Base-by-base conservation (phyloP, 2,113 vertebrate genomes). In the Bombycilla garrulus region DNA sequence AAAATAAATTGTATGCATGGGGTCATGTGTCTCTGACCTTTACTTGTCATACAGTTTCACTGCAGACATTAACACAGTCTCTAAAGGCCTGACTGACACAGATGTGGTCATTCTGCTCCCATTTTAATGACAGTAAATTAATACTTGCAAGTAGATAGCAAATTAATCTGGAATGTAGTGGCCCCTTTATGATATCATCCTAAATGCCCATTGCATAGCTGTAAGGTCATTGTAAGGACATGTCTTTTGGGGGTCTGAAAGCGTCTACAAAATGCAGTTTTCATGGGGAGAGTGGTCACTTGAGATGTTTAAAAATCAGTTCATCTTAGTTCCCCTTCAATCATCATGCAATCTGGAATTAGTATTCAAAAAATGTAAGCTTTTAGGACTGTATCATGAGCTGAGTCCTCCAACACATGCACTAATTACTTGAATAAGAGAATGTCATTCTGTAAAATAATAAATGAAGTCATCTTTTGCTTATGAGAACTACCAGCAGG, bases 371-470 rank as follows among this genome's bases (percentile, higher is more conserved):
- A 94, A 93, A 93, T 78, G 54, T 66, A 51, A 95, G 69, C 35
- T 86, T 93, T 62, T 45, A 58, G 61, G 19, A 81, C 80, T 0
- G 1, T 29, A 7, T 44, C 18, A 65, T 77, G 51, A 86, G 60
- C 35, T 57, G 81, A 93, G 64, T 87, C 61, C 42, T 88, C 82
- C 84, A 67, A 92, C 20, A 33, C 23, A 69, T 9, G n/a, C 58
- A 53, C 73, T 95, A 82, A 95, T 91, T 94, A 91, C 86, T 94
- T 62, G 73, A 95, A 81, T 58, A 91, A 70, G 36, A 92, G 70
- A 87, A 78, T 95, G 62, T 88, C 42, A 96, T 91, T 91, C 70
- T 85, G 74, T 72, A 82, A 94, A 96, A 95, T 96, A 97, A 96
- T 94, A 92, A 67, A 97, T 94, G 54, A 96, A 96, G 86, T 96